Conservation (phyloP, 2,888 invertebrate species). For the Boloria selene region DNA sequence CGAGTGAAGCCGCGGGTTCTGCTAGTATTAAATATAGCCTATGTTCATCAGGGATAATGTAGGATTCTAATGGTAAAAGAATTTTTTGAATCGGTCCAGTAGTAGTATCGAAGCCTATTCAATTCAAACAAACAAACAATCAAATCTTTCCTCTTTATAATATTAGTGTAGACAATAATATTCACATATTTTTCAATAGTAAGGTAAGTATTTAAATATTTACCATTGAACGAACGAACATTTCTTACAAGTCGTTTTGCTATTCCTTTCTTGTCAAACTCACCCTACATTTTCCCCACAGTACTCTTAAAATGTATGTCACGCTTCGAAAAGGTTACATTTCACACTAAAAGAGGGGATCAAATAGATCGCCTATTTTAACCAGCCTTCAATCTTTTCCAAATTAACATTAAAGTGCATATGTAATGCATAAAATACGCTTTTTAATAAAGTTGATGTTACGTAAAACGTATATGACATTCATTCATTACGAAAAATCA, state of each 20-base stretch:
- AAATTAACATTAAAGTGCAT: background rate
- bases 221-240: slow-evolving; percentile 1
- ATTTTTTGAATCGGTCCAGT: no score
- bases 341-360: slow-evolving; percentile 57
- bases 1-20: no score
- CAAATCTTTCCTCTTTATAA: no score
- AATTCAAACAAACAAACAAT: no score
- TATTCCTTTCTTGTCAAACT: slow-evolving; percentile 13
- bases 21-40: no score
- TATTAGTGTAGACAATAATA: background rate
- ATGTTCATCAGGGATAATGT: no score
- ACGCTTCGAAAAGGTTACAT: slow-evolving; percentile 62
- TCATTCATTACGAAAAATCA: slow-evolving; percentile 37
- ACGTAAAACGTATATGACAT: slow-evolving; percentile 26
- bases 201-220: slow-evolving; percentile 6
- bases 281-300: slow-evolving; percentile 33
- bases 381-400: slow-evolving; percentile 23
- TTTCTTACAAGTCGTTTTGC: slow-evolving; percentile 18
- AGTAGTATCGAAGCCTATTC: no score
- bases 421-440: slow-evolving; percentile 8
- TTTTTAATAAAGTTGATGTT: background rate
- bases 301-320: slow-evolving; percentile 78
- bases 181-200: background rate
- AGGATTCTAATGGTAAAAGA: no score
- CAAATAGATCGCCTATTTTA: slow-evolving; percentile 53